Evolutionary conservation across 1,140 invertebrate species (phyloP).

Genomic region (Aphidius ervi): DNA sequence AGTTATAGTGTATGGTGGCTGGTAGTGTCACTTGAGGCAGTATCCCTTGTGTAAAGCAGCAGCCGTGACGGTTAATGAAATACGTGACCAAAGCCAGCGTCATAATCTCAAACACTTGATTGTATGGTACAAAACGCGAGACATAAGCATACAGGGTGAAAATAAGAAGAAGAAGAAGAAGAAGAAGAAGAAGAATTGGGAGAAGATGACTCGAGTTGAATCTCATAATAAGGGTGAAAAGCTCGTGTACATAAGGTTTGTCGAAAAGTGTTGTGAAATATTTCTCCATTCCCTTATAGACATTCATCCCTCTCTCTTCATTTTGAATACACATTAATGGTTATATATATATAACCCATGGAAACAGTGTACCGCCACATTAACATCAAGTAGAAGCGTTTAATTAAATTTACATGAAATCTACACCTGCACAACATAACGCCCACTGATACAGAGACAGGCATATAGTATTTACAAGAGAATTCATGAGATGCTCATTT

Average conservation of each 20-base stretch:
- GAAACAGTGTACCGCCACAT: too few relatives aligned
- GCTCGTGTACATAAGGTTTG: too few relatives aligned
- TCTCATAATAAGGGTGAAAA: too few relatives aligned
- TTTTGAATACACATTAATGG: too few relatives aligned
- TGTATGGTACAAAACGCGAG: constrained; percentile 26
- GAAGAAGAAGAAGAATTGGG: too few relatives aligned
- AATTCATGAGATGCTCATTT: not conserved
- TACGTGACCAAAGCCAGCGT: constrained; percentile 52
- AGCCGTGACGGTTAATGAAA: constrained; percentile 51
- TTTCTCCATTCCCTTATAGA: too few relatives aligned
- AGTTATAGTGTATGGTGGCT: constrained; percentile 45
- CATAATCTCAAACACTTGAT: constrained; percentile 54
- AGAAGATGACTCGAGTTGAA: too few relatives aligned
- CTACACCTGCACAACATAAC: constrained; percentile 6
- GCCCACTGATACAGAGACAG: not conserved
- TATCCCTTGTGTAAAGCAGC: constrained; percentile 25
- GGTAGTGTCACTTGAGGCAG: constrained; percentile 21
- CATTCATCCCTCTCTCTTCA: too few relatives aligned
- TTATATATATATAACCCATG: not conserved
- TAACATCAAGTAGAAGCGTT: constrained; percentile 4
- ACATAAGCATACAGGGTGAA: not conserved
- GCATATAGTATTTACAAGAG: not conserved
- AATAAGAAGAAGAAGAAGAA: too few relatives aligned
- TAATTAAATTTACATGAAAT: constrained; percentile 27
- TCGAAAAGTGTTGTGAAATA: too few relatives aligned